Conservation (phyloP, 2,888 invertebrate species). For the Pachydiplax longipennis region DNA sequence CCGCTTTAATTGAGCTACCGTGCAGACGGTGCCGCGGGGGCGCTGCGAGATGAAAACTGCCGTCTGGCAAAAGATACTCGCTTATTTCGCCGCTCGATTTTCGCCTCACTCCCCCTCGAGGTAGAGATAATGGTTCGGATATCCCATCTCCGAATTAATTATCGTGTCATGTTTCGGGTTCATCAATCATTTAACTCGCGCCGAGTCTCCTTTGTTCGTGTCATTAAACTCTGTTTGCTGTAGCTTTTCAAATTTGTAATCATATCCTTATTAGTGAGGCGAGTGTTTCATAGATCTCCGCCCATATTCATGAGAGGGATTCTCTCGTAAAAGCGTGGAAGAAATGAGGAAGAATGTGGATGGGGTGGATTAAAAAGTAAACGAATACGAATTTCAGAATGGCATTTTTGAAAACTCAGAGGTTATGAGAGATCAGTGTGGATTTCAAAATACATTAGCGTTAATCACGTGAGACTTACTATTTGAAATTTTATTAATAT, state of each 20-base stretch:
- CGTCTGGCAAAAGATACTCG: not conserved
- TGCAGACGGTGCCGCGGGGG: not conserved
- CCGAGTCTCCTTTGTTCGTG: not conserved
- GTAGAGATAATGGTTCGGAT: not conserved
- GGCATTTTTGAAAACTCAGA: too few relatives aligned
- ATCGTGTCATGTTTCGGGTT: not conserved
- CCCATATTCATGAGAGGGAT: too few relatives aligned
- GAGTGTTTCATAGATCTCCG: not conserved
- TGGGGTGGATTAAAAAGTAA: too few relatives aligned
- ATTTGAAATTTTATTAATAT: too few relatives aligned
- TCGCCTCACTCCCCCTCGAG: not conserved
- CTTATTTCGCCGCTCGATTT: not conserved
- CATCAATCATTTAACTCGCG: not conserved
- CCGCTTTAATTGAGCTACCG: not conserved
- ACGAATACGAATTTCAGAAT: too few relatives aligned
- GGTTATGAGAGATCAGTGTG: too few relatives aligned
- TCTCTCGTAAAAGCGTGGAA: too few relatives aligned
- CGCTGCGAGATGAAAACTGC: not conserved
- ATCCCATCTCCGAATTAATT: not conserved
- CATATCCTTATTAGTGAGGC: not conserved
- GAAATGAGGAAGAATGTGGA: too few relatives aligned
- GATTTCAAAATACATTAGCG: too few relatives aligned
- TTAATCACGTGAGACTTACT: too few relatives aligned
- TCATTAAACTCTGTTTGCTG: not conserved
- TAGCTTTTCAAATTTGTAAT: not conserved